Percentiles rank a stretch among this genome's conserved stretches.
phyloP scores from a whole-genome alignment of 2,113 vertebrate genomes.

The Rallus limicola region DNA sequence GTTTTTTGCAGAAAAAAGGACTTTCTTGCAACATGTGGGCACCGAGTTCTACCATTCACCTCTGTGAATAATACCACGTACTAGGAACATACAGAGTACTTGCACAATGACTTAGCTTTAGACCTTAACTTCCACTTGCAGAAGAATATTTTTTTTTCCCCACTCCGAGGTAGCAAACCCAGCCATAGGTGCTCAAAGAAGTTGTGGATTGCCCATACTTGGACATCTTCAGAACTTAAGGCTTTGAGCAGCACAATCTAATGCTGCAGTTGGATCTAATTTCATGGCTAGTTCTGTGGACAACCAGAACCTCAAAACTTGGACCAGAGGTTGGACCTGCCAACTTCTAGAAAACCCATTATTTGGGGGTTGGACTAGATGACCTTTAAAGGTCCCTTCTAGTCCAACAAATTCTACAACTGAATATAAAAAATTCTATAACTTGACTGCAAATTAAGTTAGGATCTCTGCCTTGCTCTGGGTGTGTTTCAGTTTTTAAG shows the following conservation, averaged over 20 bases:
- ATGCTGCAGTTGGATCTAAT: neutral
- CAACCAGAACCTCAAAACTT: neutral
- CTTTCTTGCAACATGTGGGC: neutral
- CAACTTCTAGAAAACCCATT: no score
- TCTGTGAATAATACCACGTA: neutral
- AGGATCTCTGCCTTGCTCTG: neutral
- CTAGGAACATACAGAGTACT: fast-evolving
- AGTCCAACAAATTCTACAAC: no score
- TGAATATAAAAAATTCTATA: neutral
- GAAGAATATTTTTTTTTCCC: neutral
- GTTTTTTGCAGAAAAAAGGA: neutral
- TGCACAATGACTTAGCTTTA: neutral
- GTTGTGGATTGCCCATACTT: neutral
- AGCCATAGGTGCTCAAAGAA: neutral
- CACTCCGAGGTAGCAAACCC: fast-evolving
- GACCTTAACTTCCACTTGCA: neutral
- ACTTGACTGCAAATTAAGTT: neutral
- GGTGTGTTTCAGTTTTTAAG: neutral
- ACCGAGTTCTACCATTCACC: neutral
- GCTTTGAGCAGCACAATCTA: fast-evolving
- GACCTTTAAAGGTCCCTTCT: neutral
- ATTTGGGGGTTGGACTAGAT: neutral
- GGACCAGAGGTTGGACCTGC: no score
- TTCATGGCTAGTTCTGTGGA: fast-evolving
- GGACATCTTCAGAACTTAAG: neutral